phyloP scores from a whole-genome alignment of 1,140 invertebrate species.

The Drosophila miranda region DNA sequence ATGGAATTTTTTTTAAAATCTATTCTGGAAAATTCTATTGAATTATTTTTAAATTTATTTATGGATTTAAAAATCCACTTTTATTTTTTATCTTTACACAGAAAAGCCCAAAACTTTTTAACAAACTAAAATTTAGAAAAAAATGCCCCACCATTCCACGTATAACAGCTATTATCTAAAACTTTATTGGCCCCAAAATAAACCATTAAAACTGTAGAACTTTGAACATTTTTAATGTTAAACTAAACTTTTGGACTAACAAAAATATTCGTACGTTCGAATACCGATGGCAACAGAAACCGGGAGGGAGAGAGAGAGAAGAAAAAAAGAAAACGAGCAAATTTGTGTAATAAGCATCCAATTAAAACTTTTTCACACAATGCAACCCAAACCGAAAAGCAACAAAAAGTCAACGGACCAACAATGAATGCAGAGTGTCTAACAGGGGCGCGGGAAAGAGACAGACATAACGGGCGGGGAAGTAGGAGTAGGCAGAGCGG shows the following conservation, averaged over 20 bases:
- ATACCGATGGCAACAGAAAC: constrained; percentile 13
- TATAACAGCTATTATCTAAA: background rate
- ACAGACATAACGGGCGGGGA: too few relatives aligned
- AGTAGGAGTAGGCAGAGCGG: too few relatives aligned
- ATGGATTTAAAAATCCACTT: too few relatives aligned
- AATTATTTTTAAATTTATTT: too few relatives aligned
- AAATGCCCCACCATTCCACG: too few relatives aligned
- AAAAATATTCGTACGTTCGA: constrained; percentile 17
- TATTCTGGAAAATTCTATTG: too few relatives aligned
- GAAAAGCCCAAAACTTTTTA: too few relatives aligned
- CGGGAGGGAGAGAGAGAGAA: background rate
- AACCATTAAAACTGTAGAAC: constrained; percentile 18
- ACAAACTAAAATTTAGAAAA: too few relatives aligned
- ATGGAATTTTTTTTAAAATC: too few relatives aligned
- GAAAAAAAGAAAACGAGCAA: constrained; percentile 46
- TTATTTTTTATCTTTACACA: too few relatives aligned
- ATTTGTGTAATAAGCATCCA: constrained; percentile 76
- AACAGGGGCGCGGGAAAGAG: constrained; percentile 34
- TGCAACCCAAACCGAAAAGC: constrained; percentile 39
- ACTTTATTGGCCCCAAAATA: constrained; percentile 14
- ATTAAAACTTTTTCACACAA: constrained; percentile 77
- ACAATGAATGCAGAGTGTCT: constrained; percentile 56
- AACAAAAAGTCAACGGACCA: constrained; percentile 38
- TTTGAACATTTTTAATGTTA: constrained; percentile 23
- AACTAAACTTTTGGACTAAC: constrained; percentile 19